Base-by-base conservation (phyloP, 2,797 vertebrate species). In the Crocodylus rhombifer region DNA sequence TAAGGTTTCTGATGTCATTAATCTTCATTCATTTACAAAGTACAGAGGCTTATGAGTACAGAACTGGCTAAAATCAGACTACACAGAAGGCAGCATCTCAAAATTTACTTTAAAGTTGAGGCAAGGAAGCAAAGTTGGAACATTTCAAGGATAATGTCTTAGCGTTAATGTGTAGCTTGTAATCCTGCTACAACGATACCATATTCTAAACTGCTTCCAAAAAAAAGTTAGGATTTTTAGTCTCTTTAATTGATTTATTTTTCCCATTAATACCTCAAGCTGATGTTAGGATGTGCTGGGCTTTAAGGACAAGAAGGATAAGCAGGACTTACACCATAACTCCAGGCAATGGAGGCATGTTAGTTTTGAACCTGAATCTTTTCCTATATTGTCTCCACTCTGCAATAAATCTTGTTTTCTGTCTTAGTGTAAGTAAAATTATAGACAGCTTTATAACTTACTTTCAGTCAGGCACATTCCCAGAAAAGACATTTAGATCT, bases 171-270 rank as follows among this genome's bases (percentile, higher is more conserved):
- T 42, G 0, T 55, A 33, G 33, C 4, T 0, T 4, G 16, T 62
- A 60, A 57, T 57, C 1, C 0, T n/a, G 9, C 62, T 69, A 17
- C 84, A 28, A 56, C 7, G 18, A 23, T 42, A 23, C n/a, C 75
- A 57, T 79, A 65, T 81, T 18, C 67, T 11, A n/a, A 73, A 74
- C 11, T 1, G 7, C 12, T 82, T 84, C 30, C 69, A n/a, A 3
- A 80, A 42, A 33, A 28, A 85, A 20, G 3, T 18, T 5, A 4
- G 10, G 51, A 33, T 58, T 60, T 86, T 65, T 88, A 65, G 86
- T 82, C 58, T 16, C 14, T 0, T 20, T 61, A 4, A 0, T 2
- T 6, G 57, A 14, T 17, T 61, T 60, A n/a, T 18, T 0, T 56
- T 15, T 64, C 18, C 61, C 30, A 6, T 30, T 33, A 36, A 64